Evolutionary conservation across 1,140 invertebrate genomes (phyloP).

Genomic region (Drosophila pseudoobscura): DNA sequence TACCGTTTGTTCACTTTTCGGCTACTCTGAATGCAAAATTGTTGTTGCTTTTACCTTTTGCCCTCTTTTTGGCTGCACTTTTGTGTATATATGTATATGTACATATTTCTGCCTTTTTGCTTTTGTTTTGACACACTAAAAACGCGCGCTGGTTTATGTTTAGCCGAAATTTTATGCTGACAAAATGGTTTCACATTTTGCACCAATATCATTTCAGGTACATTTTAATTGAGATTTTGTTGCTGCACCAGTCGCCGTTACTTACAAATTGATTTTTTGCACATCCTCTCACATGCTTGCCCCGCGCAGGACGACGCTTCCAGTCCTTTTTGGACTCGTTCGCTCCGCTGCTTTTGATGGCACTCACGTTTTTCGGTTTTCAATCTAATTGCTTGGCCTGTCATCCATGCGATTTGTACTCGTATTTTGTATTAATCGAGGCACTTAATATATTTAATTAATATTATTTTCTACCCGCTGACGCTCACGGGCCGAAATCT

Average conservation of each 20-base stretch:
- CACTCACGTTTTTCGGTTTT: conserved; percentile 30
- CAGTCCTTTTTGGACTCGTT: conserved; percentile 10
- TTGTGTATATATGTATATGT: neutral
- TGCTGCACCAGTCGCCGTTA: conserved; percentile 28
- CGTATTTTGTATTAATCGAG: conserved; percentile 26
- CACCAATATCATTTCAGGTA: conserved; percentile 8
- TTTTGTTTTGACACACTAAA: conserved; percentile 51
- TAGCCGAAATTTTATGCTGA: conserved; percentile 32
- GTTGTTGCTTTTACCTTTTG: conserved; percentile 8
- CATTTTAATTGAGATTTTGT: conserved; percentile 4
- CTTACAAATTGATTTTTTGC: conserved; percentile 76
- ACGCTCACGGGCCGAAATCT: conserved; percentile 22
- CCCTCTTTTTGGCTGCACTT: conserved; percentile 4
- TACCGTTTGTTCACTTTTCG: neutral
- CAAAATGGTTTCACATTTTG: conserved; percentile 10
- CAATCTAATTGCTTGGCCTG: conserved; percentile 33
- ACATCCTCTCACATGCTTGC: conserved; percentile 49
- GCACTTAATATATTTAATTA: conserved; percentile 62
- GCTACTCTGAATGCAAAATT: neutral
- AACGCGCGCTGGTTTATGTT: neutral
- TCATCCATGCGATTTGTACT: conserved; percentile 34
- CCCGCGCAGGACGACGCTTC: conserved; percentile 41
- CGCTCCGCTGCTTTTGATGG: neutral
- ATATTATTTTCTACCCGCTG: conserved; percentile 26
- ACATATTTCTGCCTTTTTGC: conserved; percentile 9